Evolutionary conservation across 1,140 invertebrate genomes (phyloP), one percentile per base, ranked within the genome.

Genomic region (Rhopalosiphum padi): DNA sequence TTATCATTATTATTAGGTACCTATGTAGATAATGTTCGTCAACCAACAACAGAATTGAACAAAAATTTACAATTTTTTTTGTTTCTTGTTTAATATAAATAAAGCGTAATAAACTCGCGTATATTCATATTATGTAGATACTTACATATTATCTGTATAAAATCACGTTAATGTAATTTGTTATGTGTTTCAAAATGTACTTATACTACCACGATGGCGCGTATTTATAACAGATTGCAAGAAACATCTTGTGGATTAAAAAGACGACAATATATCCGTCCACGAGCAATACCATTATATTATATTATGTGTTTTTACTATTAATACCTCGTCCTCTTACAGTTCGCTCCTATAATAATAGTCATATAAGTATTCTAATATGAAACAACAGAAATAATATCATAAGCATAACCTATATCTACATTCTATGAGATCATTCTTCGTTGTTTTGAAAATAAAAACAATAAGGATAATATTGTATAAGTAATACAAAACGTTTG

Each of bases 181-280:
- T 83, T 22, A 83, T 83, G 35, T 83, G 35, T 83, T 37, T 37
- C 6, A 83, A 37, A 37, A 83, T 83, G n/a, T 35, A n/a, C n/a
- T n/a, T n/a, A 83, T 83, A 37, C 77, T 83, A 60, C 77, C 22
- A 3, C 35, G 35, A 83, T 37, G 77, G 35, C 77, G 77, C 22
- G 22, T 3, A 83, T 83, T 83, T 83, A 83, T 83, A 23, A 83
- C 21, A 37, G 6, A 83, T 83, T 83, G n/a, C 22, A 83, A 7
- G 22, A 83, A 83, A 83, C 77, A 83, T 37, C 77, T 83, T 83
- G 77, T 83, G 77, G 35, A 83, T 83, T 83, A 82, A 22, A 83
- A 83, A 83, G n/a, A 83, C 60, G 60, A 68, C 60, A 83, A 37
- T 83, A 83, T 83, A 83, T 83, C 77, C 77, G 77, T 83, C 77